Evolutionary conservation across 2,113 vertebrate genomes (phyloP), one percentile per base, ranked within the genome.

Genomic region (Mungos mungo): DNA sequence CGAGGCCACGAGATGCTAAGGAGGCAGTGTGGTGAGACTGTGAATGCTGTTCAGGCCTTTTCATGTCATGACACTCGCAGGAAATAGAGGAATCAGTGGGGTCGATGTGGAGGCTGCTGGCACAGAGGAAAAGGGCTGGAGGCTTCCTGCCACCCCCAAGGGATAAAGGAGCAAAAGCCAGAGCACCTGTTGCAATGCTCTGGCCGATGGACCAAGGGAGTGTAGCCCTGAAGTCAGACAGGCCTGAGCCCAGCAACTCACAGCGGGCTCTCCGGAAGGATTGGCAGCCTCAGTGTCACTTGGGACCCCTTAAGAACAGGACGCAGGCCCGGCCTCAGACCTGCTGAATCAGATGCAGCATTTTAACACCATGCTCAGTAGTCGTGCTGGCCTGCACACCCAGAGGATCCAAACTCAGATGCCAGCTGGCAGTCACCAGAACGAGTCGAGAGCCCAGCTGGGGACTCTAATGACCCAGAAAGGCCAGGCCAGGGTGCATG

Each of bases 61-160:
- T 10, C 50, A 11, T 0, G 0, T 23, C 31, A 2, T 31, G 57
- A 72, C 13, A 10, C 68, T 54, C 1, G 0, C 5, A 72, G 88
- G 29, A 85, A 18, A 38, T 90, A 5, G 14, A 38, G 14, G 18
- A 45, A 31, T 52, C 33, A 13, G 86, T 4, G 10, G 79, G 54
- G 35, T 77, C 1, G 0, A 12, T 7, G 23, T 45, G 27, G 19
- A 77, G n/a, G 81, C 38, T 33, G 27, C 25, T 2, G 13, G 21
- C 71, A 47, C 69, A 54, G 9, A 80, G 4, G 6, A 54, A 19
- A 21, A 18, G 35, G 11, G 1, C 54, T 47, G 13, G 19, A 50
- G 38, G 3, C 18, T 54, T 35, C 19, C 21, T 12, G 33, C 23
- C 77, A 27, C 31, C 50, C 50, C 74, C 0, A 5, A 35, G n/a